These are phyloP conservation scores for Sceloporus undulatus DNA, from an alignment of 2,113 vertebrate genomes.

Conservation along the genomic window DNA sequence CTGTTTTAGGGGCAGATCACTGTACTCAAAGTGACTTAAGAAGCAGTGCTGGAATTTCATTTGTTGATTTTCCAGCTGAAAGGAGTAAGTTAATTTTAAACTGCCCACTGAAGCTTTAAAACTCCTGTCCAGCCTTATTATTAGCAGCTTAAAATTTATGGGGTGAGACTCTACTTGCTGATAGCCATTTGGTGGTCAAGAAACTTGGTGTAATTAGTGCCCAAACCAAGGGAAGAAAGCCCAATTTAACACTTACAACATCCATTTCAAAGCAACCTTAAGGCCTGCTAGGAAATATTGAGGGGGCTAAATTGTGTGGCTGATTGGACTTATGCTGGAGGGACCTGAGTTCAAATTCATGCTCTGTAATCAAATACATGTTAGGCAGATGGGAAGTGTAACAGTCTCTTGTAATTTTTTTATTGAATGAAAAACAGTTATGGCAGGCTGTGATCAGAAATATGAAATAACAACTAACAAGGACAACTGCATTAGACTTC, in stretches of 20 bases:
- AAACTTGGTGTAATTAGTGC: slow-evolving; percentile 59
- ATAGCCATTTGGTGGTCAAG: slow-evolving; percentile 64
- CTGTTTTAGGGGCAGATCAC: slow-evolving; percentile 25
- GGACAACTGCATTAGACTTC: background rate
- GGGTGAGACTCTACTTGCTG: slow-evolving; percentile 66
- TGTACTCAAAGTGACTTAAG: slow-evolving; percentile 58
- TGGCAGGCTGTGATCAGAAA: background rate
- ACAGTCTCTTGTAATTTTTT: background rate
- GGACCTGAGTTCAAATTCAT: background rate
- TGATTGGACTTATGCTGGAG: background rate
- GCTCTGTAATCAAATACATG: background rate
- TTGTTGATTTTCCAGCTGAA: slow-evolving; percentile 82
- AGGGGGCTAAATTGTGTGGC: background rate
- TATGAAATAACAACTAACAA: background rate
- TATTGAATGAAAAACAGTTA: background rate
- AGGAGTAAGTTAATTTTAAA: slow-evolving; percentile 80
- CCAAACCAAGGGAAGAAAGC: slow-evolving; percentile 39
- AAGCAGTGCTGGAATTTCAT: slow-evolving; percentile 69
- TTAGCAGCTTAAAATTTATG: slow-evolving; percentile 76
- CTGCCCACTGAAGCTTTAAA: slow-evolving; percentile 76
- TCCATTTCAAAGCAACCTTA: background rate
- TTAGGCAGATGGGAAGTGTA: background rate
- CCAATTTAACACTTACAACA: background rate
- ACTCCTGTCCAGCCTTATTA: slow-evolving; percentile 78
- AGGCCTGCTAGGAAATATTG: background rate